Evolutionary conservation across 2,888 invertebrate species (phyloP).

Genomic region (Tuta absoluta): DNA sequence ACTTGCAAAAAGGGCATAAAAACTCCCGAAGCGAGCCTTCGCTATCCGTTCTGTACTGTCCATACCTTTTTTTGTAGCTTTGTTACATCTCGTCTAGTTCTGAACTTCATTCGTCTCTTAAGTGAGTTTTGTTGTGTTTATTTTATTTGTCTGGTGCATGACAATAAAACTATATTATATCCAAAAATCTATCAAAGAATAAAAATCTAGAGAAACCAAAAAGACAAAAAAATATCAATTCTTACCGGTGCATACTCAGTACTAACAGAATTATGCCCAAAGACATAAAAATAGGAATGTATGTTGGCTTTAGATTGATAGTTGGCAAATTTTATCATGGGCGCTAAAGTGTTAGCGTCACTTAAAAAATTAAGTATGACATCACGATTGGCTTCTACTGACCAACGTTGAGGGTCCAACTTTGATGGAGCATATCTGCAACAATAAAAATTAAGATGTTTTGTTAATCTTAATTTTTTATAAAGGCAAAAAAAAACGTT

Average conservation of each 20-base stretch:
- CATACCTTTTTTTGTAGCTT: conserved; percentile 2
- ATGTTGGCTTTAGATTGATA: conserved; percentile 88
- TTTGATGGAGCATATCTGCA: conserved; percentile 81
- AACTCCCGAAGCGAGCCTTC: conserved; percentile 24
- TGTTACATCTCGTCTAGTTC: conserved; percentile 13
- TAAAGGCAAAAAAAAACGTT: too few species aligned
- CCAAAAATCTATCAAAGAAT: not conserved
- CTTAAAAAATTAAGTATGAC: conserved; percentile 93
- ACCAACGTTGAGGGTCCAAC: conserved; percentile 80
- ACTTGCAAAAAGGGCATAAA: conserved; percentile 27
- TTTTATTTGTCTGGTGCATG: not conserved
- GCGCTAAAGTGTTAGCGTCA: conserved; percentile 93
- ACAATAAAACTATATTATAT: conserved; percentile 56
- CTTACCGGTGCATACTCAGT: conserved; percentile 89
- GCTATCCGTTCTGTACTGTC: conserved; percentile 5
- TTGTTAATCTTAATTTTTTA: not conserved
- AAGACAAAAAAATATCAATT: conserved; percentile 35
- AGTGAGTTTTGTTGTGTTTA: not conserved
- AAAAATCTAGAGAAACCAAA: conserved; percentile 54
- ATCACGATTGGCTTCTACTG: conserved; percentile 85
- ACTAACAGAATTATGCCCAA: conserved; percentile 90
- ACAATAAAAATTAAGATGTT: not conserved
- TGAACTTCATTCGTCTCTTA: conserved; percentile 7
- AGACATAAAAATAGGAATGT: conserved; percentile 93
- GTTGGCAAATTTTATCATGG: conserved; percentile 87